A percentile compares a stretch with the other conserved stretches of the same genome.
Evolutionary conservation across 2,113 vertebrate genomes (phyloP).

Genomic region (Petrocephalus zakoni): DNA sequence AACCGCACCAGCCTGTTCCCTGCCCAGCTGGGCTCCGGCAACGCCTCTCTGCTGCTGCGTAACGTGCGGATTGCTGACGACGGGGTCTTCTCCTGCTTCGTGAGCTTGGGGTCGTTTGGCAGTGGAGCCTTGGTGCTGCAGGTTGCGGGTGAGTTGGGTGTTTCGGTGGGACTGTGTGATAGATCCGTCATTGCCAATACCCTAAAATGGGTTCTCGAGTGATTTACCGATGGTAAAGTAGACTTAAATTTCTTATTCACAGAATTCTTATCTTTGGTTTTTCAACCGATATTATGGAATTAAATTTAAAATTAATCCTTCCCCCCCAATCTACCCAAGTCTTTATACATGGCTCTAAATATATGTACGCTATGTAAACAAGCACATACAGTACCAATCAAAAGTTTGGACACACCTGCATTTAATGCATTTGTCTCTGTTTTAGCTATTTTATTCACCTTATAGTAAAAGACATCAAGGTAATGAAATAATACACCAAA

Average conservation of each 20-base stretch:
- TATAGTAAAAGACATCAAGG: too few species aligned
- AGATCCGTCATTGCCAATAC: not conserved
- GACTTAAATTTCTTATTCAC: not conserved
- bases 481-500: too few species aligned
- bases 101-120: constrained; percentile 64
- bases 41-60: constrained; percentile 74
- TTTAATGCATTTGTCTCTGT: too few species aligned
- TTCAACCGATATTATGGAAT: not conserved
- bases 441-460: too few species aligned
- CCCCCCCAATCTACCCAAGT: not conserved
- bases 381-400: too few species aligned
- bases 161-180: not conserved
- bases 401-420: too few species aligned
- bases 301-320: not conserved
- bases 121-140: constrained; percentile 72
- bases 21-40: constrained; percentile 64
- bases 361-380: not conserved
- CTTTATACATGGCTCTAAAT: too few species aligned
- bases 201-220: not conserved
- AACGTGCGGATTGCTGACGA: constrained; percentile 76
- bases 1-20: constrained; percentile 82
- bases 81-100: constrained; percentile 89
- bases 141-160: constrained; percentile 77
- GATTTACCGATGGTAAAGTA: not conserved
- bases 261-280: not conserved